phyloP scores from a whole-genome alignment of 1,140 invertebrate genomes.

The Hyles vespertilio region DNA sequence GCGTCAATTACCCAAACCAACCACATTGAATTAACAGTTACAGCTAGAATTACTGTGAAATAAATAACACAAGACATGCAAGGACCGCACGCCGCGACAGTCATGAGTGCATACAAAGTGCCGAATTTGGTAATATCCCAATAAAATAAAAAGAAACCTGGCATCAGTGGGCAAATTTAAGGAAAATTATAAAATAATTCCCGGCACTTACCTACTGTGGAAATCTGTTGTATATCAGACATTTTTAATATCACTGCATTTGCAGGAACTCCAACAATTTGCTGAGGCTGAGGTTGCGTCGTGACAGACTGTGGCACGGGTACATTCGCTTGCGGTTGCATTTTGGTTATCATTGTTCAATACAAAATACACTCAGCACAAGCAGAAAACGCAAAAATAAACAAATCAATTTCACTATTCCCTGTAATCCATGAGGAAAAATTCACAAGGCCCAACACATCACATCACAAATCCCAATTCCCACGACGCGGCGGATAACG shows the following conservation, averaged over 20 bases:
- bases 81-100: too few species aligned
- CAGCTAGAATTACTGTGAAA: too few species aligned
- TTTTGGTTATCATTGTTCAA: constrained; percentile 70
- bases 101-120: too few species aligned
- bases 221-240: constrained; percentile 84
- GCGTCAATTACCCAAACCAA: too few species aligned
- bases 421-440: constrained; percentile 19
- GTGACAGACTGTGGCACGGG: constrained; percentile 73
- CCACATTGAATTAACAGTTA: too few species aligned
- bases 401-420: constrained; percentile 9
- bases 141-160: too few species aligned
- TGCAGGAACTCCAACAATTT: constrained; percentile 71
- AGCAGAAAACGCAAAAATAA: not conserved
- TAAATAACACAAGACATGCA: too few species aligned
- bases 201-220: constrained; percentile 79
- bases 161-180: too few species aligned
- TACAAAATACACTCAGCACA: constrained; percentile 3
- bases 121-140: too few species aligned
- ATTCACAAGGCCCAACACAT: constrained; percentile 11
- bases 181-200: constrained; percentile 2
- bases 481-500: constrained; percentile 24
- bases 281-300: constrained; percentile 68
- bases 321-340: constrained; percentile 75
- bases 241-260: constrained; percentile 83
- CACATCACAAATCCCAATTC: constrained; percentile 13